Evolutionary conservation across 1,140 invertebrate species (phyloP).

Genomic region (Achatina immaculata): DNA sequence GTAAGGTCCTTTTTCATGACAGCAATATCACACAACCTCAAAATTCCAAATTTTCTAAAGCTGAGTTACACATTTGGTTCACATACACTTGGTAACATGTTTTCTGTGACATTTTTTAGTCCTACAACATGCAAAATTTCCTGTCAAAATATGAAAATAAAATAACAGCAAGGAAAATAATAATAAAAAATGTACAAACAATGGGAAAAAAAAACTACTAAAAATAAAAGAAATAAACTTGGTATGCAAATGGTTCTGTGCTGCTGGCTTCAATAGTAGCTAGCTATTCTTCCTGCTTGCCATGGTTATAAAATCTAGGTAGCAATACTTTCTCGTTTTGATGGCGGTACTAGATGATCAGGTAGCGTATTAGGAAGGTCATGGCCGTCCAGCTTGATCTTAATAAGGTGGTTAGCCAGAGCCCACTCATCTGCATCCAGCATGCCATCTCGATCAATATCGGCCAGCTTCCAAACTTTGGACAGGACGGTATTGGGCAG

Average conservation of each 20-base stretch:
- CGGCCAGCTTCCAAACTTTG: conserved; percentile 95
- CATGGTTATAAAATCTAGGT: background rate
- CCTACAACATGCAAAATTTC: conserved; percentile 1
- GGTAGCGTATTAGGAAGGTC: conserved; percentile 93
- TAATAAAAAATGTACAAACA: background rate
- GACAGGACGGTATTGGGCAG: conserved; percentile 96
- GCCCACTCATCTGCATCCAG: conserved; percentile 98
- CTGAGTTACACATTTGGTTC: too few species aligned
- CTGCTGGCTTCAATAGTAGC: too few species aligned
- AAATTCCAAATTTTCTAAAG: too few species aligned
- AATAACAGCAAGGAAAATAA: background rate
- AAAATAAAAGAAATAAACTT: background rate
- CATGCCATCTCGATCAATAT: conserved; percentile 96
- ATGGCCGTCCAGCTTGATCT: conserved; percentile 86
- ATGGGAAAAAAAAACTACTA: too few species aligned
- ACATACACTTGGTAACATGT: too few species aligned
- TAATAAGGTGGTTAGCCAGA: conserved; percentile 97
- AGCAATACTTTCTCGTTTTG: conserved; percentile 74
- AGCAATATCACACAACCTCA: too few species aligned
- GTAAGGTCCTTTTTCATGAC: too few species aligned
- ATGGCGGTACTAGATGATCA: conserved; percentile 93
- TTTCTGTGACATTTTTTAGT: too few species aligned
- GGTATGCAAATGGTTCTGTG: too few species aligned
- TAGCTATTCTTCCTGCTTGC: too few species aligned
- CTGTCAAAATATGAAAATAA: background rate